These are phyloP conservation scores for Unio delphinus DNA, from an alignment of 2,888 invertebrate species.

Conservation along the genomic window DNA sequence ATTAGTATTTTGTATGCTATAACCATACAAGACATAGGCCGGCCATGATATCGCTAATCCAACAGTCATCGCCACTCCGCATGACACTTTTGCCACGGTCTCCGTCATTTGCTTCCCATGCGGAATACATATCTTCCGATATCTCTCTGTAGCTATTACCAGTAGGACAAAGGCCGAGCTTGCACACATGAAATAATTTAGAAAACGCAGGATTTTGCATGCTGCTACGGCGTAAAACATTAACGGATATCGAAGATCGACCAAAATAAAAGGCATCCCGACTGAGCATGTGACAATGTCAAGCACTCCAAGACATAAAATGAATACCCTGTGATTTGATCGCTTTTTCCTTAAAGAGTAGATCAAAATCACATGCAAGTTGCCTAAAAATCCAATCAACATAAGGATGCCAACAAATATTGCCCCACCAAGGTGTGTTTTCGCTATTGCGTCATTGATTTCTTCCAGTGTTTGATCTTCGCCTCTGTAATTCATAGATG, in stretches of 20 bases:
- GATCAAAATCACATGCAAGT: slow-evolving; percentile 32
- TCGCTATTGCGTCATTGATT: slow-evolving; percentile 23
- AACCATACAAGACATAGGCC: slow-evolving; percentile 46
- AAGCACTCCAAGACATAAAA: slow-evolving; percentile 24
- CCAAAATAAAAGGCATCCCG: slow-evolving; percentile 39
- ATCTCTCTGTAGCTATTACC: slow-evolving; percentile 40
- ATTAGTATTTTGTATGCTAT: slow-evolving; percentile 29
- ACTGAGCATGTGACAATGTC: slow-evolving; percentile 29
- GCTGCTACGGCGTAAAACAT: slow-evolving; percentile 22
- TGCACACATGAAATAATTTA: slow-evolving; percentile 28
- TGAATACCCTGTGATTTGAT: slow-evolving; percentile 36
- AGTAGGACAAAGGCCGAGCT: slow-evolving; percentile 21
- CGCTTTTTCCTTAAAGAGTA: slow-evolving; percentile 27
- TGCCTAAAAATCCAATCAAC: slow-evolving; percentile 33
- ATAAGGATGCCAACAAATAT: slow-evolving; percentile 32
- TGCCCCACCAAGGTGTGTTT: slow-evolving; percentile 31
- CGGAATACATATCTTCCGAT: slow-evolving; percentile 50
- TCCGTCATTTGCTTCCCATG: slow-evolving; percentile 41
- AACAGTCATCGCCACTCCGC: slow-evolving; percentile 13
- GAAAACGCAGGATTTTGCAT: slow-evolving; percentile 31
- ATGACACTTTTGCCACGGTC: slow-evolving; percentile 24
- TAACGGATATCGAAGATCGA: slow-evolving; percentile 29
- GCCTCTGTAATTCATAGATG: no score
- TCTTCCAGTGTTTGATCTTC: background rate
- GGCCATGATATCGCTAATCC: slow-evolving; percentile 40